Evolutionary conservation across 1,140 invertebrate species (phyloP), one percentile per base, ranked within the genome.

Genomic region (Leguminivora glycinivorella): DNA sequence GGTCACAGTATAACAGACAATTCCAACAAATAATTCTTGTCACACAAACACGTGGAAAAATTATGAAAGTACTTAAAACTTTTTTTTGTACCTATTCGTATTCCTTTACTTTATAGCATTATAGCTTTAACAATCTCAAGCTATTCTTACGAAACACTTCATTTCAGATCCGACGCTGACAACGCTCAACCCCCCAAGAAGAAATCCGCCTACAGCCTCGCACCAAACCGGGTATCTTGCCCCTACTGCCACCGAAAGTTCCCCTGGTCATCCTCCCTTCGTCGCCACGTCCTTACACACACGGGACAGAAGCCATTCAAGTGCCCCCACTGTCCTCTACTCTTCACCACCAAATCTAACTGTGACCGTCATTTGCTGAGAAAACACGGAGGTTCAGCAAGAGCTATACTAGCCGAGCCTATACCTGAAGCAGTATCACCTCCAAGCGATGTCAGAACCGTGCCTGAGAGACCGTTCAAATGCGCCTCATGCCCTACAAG

Each of bases 291-390:
- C 25, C 93, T 98, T 0, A 98, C 97, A 0, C 97, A 98, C 81
- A 98, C 97, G 4, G 98, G 98, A 4, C 97, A 99, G 84, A 99
- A 99, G 82, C 98, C 98, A 0, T 99, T 96, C 92, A 97, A 98
- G 83, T 99, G 98, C 88, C 95, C 95, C 1, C 95, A 97, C 75
- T 99, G 98, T 84, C 95, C 96, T 0, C 93, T 99, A 0, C 94
- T 97, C 0, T 99, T 99, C 87, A 99, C 98, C 3, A 99, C 98
- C 0, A 99, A 99, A 82, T 98, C 97, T 1, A 99, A 99, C 87
- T 98, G 98, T 85, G 98, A 99, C 78, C 95, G 98, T 14, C 98
- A 99, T 85, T 87, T 99, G 67, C 89, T 98, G 22, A 92, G 98
- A 14, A 98, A 98, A 84, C 98, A 99, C 83, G 96, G 94, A 22